phyloP scores from a whole-genome alignment of 2,113 vertebrate species.

The Mesitornis unicolor region DNA sequence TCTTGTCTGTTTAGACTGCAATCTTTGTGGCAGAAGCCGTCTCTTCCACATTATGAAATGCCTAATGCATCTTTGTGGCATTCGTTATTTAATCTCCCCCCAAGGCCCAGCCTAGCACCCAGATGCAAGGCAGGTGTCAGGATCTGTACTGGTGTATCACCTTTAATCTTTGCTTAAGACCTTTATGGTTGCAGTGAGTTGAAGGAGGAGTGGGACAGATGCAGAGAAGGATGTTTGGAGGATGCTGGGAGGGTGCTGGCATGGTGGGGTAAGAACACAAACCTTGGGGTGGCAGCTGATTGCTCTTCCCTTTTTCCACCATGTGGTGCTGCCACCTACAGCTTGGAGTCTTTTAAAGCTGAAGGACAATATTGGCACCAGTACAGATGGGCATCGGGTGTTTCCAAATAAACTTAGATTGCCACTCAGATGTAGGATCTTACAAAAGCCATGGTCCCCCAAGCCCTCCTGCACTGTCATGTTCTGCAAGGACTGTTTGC shows the following conservation, averaged over 20 bases:
- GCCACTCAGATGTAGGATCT: neutral
- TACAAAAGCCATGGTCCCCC: neutral
- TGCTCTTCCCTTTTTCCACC: neutral
- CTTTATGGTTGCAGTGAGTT: neutral
- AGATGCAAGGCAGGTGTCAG: neutral
- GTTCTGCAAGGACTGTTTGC: neutral
- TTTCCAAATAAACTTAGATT: neutral
- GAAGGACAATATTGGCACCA: neutral
- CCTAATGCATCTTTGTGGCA: neutral
- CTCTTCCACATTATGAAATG: neutral
- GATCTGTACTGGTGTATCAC: neutral
- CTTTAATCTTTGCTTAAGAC: neutral
- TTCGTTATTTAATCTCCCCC: neutral
- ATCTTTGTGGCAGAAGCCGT: neutral
- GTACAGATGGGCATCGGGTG: neutral
- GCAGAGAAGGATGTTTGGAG: neutral
- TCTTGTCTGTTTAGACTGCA: slow-evolving; percentile 37
- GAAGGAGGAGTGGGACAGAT: neutral
- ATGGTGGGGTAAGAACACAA: neutral
- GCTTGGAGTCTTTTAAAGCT: neutral
- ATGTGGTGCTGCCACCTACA: neutral
- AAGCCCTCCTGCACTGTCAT: fast-evolving
- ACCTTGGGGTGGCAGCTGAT: neutral
- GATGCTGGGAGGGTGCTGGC: neutral
- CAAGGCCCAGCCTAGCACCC: neutral